phyloP scores from a whole-genome alignment of 1,140 invertebrate genomes.

The Temnothorax nylanderi region DNA sequence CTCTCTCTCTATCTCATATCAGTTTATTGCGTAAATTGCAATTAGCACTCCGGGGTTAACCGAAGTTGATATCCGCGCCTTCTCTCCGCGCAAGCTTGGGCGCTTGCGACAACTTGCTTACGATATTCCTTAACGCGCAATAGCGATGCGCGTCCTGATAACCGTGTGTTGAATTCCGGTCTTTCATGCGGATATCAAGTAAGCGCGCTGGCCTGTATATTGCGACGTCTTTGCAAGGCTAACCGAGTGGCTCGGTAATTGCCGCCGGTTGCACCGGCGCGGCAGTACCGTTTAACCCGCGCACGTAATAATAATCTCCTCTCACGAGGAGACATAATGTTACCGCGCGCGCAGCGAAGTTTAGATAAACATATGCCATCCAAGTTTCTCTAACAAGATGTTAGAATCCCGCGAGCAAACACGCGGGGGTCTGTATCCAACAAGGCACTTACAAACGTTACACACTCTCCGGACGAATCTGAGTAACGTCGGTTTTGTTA shows the following conservation, averaged over 20 bases:
- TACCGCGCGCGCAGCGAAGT: conserved; percentile 13
- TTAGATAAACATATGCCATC: conserved; percentile 15
- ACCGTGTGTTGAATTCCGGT: conserved; percentile 62
- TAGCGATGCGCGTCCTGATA: conserved; percentile 57
- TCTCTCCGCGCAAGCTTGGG: neutral
- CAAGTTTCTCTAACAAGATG: conserved; percentile 31
- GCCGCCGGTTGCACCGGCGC: conserved; percentile 7
- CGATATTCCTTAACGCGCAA: conserved; percentile 62
- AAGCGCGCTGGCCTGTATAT: conserved; percentile 55
- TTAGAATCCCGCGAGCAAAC: conserved; percentile 5
- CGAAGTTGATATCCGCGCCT: conserved; percentile 33
- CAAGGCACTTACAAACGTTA: neutral
- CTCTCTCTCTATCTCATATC: neutral
- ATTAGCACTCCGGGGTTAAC: neutral
- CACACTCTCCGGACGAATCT: neutral
- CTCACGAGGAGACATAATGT: conserved; percentile 22
- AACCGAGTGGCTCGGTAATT: conserved; percentile 43
- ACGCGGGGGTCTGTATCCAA: neutral
- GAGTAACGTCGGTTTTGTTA: conserved; percentile 5
- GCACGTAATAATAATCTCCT: conserved; percentile 37
- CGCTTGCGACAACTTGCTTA: conserved; percentile 33
- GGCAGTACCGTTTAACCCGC: conserved; percentile 61
- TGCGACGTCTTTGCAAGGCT: conserved; percentile 36
- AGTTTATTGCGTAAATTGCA: neutral
- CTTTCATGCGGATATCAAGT: conserved; percentile 63